Evolutionary conservation across 2,113 vertebrate species (phyloP).

Genomic region (Prolemur simus): DNA sequence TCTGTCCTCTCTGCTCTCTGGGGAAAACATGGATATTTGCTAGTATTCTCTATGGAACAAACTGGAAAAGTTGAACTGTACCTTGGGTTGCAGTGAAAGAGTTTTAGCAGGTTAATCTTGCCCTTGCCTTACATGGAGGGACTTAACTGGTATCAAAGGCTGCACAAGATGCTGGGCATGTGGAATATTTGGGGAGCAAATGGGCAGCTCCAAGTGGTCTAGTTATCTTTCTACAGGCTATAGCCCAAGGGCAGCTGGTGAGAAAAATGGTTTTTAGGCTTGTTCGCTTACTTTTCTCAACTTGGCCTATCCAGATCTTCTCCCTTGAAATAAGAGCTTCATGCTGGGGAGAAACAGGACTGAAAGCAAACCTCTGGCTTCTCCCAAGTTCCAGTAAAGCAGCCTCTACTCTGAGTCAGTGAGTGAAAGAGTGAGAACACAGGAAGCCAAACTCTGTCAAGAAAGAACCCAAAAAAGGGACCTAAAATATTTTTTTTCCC

Average conservation of each 20-base stretch:
- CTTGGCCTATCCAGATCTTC: not conserved
- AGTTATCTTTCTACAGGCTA: not conserved
- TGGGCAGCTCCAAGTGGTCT: not conserved
- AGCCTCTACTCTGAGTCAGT: conserved; percentile 64
- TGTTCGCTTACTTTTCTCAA: not conserved
- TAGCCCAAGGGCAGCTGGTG: not conserved
- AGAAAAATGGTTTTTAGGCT: not conserved
- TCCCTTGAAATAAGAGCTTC: not conserved
- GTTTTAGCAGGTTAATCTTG: not conserved
- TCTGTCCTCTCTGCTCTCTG: conserved; percentile 4
- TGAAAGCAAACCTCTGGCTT: conserved; percentile 32
- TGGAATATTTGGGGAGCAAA: not conserved
- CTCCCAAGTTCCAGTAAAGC: conserved; percentile 56
- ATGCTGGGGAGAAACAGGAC: not conserved
- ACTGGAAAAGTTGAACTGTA: not conserved
- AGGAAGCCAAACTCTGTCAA: conserved; percentile 68
- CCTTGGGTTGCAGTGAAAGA: not conserved
- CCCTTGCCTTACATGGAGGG: not conserved
- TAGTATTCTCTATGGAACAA: not conserved
- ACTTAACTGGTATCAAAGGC: not conserved
- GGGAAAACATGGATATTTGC: not conserved
- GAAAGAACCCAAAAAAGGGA: conserved; percentile 65
- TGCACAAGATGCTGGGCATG: not conserved
- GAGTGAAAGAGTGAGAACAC: conserved; percentile 56
- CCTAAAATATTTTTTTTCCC: conserved; percentile 53